A percentile compares a stretch with the other conserved stretches of the same genome.
Conservation (phyloP, 2,888 invertebrate species). For the Orthosia cruda region DNA sequence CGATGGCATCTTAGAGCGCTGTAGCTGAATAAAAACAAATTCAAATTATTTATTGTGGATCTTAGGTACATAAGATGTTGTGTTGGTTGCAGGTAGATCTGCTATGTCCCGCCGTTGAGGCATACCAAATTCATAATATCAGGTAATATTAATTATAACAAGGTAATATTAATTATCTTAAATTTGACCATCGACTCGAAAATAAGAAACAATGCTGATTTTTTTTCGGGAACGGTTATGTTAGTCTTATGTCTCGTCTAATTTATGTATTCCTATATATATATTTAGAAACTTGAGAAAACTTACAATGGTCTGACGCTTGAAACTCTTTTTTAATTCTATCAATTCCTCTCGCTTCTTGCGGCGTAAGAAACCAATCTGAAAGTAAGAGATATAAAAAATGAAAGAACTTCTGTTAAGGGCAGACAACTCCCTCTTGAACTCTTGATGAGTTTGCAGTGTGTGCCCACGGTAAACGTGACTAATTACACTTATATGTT, state of each 20-base stretch:
- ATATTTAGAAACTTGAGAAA: background rate
- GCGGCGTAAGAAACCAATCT: slow-evolving; percentile 5
- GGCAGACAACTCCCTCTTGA: background rate
- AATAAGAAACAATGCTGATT: background rate
- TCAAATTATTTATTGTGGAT: too few species aligned
- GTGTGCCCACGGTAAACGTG: too few species aligned
- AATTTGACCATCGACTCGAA: background rate
- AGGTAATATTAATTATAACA: too few species aligned
- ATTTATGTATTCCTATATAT: background rate
- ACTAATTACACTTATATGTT: too few species aligned
- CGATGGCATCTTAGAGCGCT: background rate
- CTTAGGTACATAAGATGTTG: too few species aligned
- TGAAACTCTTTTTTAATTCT: background rate
- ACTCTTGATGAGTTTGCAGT: too few species aligned
- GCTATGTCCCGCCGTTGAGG: too few species aligned
- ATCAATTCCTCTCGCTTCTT: background rate
- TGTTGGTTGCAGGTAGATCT: too few species aligned
- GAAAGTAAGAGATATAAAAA: background rate
- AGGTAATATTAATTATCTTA: too few species aligned
- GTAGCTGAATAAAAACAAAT: background rate
- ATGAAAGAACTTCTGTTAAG: background rate
- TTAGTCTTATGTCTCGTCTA: too few species aligned
- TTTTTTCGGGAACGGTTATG: too few species aligned
- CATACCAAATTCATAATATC: too few species aligned
- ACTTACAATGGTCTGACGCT: slow-evolving; percentile 4